Conservation (phyloP, 1,140 invertebrate genomes). For the Cylas formicarius region DNA sequence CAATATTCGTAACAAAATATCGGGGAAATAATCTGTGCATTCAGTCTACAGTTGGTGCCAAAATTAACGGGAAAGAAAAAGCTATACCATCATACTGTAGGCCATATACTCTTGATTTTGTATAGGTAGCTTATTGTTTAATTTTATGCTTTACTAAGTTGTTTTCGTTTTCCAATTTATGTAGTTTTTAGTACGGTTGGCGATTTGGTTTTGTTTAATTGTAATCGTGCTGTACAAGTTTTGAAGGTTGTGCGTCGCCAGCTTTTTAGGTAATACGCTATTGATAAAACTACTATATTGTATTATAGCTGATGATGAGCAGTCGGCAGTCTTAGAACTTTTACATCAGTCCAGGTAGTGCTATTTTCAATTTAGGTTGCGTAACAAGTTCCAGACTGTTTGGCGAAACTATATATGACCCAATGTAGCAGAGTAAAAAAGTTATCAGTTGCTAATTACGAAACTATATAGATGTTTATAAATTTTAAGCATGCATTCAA, state of each 20-base stretch:
- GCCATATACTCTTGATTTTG: constrained; percentile 23
- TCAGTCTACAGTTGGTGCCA: constrained; percentile 35
- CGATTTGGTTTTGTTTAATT: constrained; percentile 31
- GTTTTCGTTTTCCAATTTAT: constrained; percentile 25
- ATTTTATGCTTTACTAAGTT: constrained; percentile 29
- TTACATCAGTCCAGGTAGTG: constrained; percentile 18
- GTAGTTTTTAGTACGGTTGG: constrained; percentile 30
- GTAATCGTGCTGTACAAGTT: constrained; percentile 28
- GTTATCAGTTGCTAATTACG: constrained; percentile 9
- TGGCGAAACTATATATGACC: constrained; percentile 12
- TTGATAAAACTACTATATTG: constrained; percentile 20
- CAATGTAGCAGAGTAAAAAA: constrained; percentile 12
- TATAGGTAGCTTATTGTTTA: constrained; percentile 31
- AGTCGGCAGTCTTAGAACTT: constrained; percentile 17
- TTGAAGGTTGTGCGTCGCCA: constrained; percentile 38
- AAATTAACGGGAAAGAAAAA: constrained; percentile 19
- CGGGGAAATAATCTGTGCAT: no score
- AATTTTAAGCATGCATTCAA: constrained; percentile 28
- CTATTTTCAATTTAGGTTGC: constrained; percentile 19
- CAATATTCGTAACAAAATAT: no score
- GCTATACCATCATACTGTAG: constrained; percentile 24
- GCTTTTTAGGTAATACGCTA: constrained; percentile 26
- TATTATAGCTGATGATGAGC: constrained; percentile 19
- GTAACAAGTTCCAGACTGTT: constrained; percentile 14
- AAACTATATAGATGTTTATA: constrained; percentile 32